phyloP scores from a whole-genome alignment of 2,113 vertebrate genomes.

The Diadophis punctatus region DNA sequence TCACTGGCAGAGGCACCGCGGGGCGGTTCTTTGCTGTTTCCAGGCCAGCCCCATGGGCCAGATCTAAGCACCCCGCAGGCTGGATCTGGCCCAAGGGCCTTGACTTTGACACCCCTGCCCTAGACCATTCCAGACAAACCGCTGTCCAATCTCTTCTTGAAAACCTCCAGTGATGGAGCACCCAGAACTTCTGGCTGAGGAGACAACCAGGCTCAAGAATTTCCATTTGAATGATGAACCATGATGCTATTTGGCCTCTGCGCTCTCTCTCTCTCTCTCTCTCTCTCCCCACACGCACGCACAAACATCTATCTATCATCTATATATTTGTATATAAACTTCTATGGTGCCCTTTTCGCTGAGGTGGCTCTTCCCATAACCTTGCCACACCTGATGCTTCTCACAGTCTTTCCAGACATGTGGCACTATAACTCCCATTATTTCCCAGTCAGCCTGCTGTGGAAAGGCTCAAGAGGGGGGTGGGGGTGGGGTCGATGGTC shows the following conservation, averaged over 20 bases:
- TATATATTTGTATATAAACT: neutral
- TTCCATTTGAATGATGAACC: neutral
- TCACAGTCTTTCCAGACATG: neutral
- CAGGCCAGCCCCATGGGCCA: too few species aligned
- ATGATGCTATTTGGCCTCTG: neutral
- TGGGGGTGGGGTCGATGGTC: neutral
- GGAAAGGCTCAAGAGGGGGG: neutral
- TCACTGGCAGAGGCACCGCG: too few species aligned
- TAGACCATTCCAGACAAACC: too few species aligned
- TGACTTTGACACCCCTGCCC: too few species aligned
- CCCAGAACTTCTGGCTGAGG: neutral
- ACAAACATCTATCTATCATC: neutral
- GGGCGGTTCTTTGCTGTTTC: too few species aligned
- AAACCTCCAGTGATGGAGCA: neutral
- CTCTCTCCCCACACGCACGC: too few species aligned
- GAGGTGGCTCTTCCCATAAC: neutral
- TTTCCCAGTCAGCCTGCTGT: neutral
- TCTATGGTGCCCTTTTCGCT: neutral
- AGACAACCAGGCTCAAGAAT: neutral
- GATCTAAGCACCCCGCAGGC: too few species aligned
- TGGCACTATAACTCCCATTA: neutral
- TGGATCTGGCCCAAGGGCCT: too few species aligned
- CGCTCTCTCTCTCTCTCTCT: too few species aligned
- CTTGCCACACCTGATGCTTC: neutral
- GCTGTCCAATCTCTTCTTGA: neutral